These are phyloP conservation scores for Cepaea hortensis DNA, from an alignment of 2,888 invertebrate genomes.

Conservation along the genomic window DNA sequence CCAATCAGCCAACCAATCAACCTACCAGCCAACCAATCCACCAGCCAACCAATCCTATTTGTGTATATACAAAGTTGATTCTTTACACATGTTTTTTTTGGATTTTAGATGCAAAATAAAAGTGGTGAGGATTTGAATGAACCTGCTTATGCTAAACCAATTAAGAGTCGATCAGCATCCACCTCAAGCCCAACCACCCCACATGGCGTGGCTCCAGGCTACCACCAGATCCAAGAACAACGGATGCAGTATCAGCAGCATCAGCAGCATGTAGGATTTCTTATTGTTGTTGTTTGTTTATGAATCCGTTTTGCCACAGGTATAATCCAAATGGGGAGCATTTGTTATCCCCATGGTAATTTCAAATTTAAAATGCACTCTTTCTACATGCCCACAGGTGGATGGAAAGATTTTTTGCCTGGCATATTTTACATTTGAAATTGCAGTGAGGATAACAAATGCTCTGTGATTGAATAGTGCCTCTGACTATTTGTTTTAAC, in stretches of 20 bases:
- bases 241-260: slow-evolving; percentile 38
- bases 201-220: slow-evolving; percentile 78
- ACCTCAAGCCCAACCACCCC: slow-evolving; percentile 62
- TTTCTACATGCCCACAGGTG: background rate
- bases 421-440: no score
- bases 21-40: no score
- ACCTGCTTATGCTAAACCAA: slow-evolving; percentile 71
- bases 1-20: no score
- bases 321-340: background rate
- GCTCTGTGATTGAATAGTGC: no score
- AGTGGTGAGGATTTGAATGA: slow-evolving; percentile 55
- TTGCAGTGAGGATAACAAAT: no score
- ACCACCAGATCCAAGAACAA: slow-evolving; percentile 40
- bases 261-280: background rate
- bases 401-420: no score
- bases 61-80: no score
- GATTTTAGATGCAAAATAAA: slow-evolving; percentile 48
- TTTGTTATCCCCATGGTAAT: no score
- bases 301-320: background rate
- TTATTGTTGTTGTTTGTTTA: background rate
- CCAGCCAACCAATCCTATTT: no score
- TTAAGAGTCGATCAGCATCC: slow-evolving; percentile 62
- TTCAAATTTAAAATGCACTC: background rate
- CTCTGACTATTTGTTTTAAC: no score
- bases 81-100: no score